Percentiles rank a stretch among this genome's conserved stretches.
Evolutionary conservation across 2,113 vertebrate species (phyloP).

Genomic region (Heliornis fulica): DNA sequence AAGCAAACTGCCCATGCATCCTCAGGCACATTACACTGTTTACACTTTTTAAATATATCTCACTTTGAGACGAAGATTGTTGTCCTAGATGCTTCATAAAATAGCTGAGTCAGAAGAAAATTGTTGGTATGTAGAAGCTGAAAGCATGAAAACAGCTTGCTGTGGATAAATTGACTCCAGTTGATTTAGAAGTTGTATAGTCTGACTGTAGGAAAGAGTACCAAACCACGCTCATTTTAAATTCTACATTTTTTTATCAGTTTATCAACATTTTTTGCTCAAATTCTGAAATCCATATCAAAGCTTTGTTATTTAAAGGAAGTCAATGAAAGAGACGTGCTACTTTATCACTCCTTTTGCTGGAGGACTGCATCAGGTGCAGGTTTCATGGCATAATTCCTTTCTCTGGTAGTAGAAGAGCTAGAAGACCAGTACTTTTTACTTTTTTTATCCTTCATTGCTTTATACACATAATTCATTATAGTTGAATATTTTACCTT

Average conservation of each 20-base stretch:
- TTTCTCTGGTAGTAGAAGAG: not conserved
- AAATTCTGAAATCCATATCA: not conserved
- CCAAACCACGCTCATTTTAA: not conserved
- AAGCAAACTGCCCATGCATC: conserved; percentile 44
- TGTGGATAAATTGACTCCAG: not conserved
- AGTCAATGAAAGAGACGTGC: not conserved
- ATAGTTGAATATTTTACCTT: not conserved
- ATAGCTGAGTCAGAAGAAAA: conserved; percentile 7
- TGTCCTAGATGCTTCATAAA: conserved; percentile 13
- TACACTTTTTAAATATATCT: conserved; percentile 2
- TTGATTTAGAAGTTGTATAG: not conserved
- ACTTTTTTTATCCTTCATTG: not conserved
- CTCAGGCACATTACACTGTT: conserved; percentile 5
- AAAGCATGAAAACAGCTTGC: not conserved
- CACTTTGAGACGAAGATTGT: conserved; percentile 22
- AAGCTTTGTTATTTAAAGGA: not conserved
- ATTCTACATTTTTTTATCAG: not conserved
- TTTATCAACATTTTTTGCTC: not conserved
- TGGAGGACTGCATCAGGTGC: not conserved
- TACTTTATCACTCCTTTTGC: not conserved
- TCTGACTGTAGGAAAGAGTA: not conserved
- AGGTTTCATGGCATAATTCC: not conserved
- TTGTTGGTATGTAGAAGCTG: not conserved
- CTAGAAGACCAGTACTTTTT: not conserved
- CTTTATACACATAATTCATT: not conserved